Conservation (phyloP, 2,797 vertebrate species). For the Channallabes apus region DNA sequence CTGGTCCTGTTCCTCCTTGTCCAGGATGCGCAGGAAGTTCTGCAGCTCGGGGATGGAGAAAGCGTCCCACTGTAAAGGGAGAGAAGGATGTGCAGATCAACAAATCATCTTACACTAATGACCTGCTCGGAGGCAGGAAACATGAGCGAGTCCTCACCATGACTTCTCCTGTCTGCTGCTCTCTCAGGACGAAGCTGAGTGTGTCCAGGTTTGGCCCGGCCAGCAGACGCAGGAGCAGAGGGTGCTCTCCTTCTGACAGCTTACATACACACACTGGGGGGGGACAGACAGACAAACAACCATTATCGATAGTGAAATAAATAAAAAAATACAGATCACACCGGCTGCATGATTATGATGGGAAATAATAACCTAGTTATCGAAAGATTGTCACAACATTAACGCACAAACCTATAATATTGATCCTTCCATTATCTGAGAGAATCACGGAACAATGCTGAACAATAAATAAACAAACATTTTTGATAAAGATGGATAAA, state of each 20-base stretch:
- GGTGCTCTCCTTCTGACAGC: conserved; percentile 89
- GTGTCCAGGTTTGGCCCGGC: conserved; percentile 86
- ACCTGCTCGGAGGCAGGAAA: not conserved
- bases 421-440: not conserved
- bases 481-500: not conserved
- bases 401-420: not conserved
- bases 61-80: conserved; percentile 91
- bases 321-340: not conserved
- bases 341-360: not conserved
- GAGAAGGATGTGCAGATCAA: not conserved
- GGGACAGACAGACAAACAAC: conserved; percentile 22
- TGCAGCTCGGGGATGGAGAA: conserved; percentile 92
- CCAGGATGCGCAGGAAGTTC: conserved; percentile 93
- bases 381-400: not conserved
- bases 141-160: conserved; percentile 67
- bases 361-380: not conserved
- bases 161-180: conserved; percentile 95
- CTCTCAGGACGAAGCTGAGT: conserved; percentile 91
- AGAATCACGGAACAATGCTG: not conserved
- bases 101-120: not conserved
- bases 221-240: conserved; percentile 88
- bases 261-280: conserved; percentile 89
- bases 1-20: conserved; percentile 93
- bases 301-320: not conserved
- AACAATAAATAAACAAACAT: not conserved